Percentiles rank a stretch among this genome's conserved stretches.
phyloP scores from a whole-genome alignment of 1,140 invertebrate genomes.

The Drosophila tropicalis region DNA sequence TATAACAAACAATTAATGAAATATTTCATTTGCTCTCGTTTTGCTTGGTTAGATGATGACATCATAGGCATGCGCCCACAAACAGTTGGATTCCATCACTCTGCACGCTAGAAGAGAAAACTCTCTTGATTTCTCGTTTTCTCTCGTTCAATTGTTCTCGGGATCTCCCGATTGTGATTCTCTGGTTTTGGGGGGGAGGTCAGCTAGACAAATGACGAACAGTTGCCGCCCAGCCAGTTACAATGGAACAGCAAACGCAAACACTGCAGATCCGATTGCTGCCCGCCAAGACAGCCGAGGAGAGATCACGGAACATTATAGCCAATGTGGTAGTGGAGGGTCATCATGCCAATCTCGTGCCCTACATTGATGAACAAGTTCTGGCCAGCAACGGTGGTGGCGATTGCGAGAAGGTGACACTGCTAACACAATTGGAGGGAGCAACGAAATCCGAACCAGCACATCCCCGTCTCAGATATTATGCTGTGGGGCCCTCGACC shows the following conservation, averaged over 20 bases:
- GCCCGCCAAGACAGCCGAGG: slow-evolving; percentile 67
- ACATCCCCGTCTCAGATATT: slow-evolving; percentile 64
- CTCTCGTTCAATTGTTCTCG: slow-evolving; percentile 23
- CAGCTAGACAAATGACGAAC: slow-evolving; percentile 9
- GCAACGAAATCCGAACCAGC: slow-evolving; percentile 7
- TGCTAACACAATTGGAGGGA: slow-evolving; percentile 38
- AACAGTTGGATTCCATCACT: slow-evolving; percentile 4
- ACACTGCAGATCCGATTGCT: slow-evolving; percentile 69
- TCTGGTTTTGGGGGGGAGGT: slow-evolving; percentile 35
- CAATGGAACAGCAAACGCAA: slow-evolving; percentile 66
- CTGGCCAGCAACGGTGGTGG: slow-evolving; percentile 13
- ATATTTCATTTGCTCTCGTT: slow-evolving; percentile 43
- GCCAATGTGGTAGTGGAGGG: slow-evolving; percentile 75
- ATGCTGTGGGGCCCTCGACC: slow-evolving; percentile 71
- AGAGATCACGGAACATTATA: slow-evolving; percentile 70
- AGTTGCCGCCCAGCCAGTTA: slow-evolving; percentile 44
- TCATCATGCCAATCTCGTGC: slow-evolving; percentile 48
- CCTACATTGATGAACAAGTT: slow-evolving; percentile 70
- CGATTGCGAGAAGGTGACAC: slow-evolving; percentile 42
- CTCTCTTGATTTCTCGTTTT: slow-evolving; percentile 13
- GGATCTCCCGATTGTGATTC: not conserved
- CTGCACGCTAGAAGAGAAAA: not conserved
- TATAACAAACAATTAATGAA: slow-evolving; percentile 31
- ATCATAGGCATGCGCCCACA: slow-evolving; percentile 39
- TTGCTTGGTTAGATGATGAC: slow-evolving; percentile 46